Evolutionary conservation across 2,888 invertebrate species (phyloP).

Genomic region (Anticlea derivata): DNA sequence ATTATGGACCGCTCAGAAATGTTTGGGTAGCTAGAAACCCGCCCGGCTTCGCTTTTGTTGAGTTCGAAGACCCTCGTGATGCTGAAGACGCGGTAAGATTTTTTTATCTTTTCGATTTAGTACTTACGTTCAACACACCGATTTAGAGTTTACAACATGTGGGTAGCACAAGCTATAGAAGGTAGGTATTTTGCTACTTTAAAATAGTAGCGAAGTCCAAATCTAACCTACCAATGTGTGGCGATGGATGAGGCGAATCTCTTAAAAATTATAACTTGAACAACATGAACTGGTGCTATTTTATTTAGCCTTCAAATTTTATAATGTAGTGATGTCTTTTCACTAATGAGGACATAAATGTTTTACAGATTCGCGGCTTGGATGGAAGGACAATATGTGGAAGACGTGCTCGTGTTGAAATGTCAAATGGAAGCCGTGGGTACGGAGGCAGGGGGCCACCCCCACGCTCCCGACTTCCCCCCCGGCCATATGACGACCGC

Average conservation of each 20-base stretch:
- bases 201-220: too few relatives aligned
- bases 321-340: too few relatives aligned
- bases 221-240: too few relatives aligned
- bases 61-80: slow-evolving; percentile 96
- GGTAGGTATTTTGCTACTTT: too few relatives aligned
- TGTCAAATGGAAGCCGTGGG: slow-evolving; percentile 92
- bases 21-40: slow-evolving; percentile 99
- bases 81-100: slow-evolving; percentile 94
- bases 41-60: slow-evolving; percentile 97
- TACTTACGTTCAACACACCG: too few relatives aligned
- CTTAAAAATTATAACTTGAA: too few relatives aligned
- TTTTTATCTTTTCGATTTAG: background rate
- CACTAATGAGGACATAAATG: too few relatives aligned
- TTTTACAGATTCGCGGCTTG: slow-evolving; percentile 80
- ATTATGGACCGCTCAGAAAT: slow-evolving; percentile 95
- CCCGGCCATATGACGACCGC: slow-evolving; percentile 94
- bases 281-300: too few relatives aligned
- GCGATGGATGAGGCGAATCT: too few relatives aligned
- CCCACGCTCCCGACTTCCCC: slow-evolving; percentile 85
- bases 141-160: too few relatives aligned
- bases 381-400: slow-evolving; percentile 95
- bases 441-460: slow-evolving; percentile 84
- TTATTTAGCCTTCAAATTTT: too few relatives aligned
- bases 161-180: too few relatives aligned
- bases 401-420: slow-evolving; percentile 94